phyloP scores from a whole-genome alignment of 2,888 invertebrate genomes.

The Campopleginae sp. region DNA sequence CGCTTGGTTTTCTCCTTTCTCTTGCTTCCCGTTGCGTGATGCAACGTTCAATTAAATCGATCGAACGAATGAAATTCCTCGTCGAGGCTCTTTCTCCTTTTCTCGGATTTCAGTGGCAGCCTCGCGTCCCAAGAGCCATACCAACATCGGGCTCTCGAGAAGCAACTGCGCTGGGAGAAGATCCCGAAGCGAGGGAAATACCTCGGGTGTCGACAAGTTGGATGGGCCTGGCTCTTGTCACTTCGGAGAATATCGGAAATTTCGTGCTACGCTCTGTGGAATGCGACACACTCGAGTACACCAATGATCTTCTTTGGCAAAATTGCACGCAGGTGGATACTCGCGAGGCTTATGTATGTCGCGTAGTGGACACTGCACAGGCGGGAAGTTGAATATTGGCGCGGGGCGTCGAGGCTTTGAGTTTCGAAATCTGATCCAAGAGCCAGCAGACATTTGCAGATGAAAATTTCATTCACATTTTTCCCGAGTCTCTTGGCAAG shows the following conservation, averaged over 20 bases:
- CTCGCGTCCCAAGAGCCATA: background rate
- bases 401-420: background rate
- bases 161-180: constrained; percentile 7
- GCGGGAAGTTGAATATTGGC: too few relatives aligned
- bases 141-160: constrained; percentile 36
- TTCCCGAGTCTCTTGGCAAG: background rate
- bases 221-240: constrained; percentile 34
- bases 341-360: background rate
- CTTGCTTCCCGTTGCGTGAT: constrained; percentile 68
- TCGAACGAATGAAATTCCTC: constrained; percentile 76
- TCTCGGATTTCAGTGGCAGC: constrained; percentile 38
- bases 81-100: constrained; percentile 47
- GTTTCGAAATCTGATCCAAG: background rate
- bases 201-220: constrained; percentile 23
- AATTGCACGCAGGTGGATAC: too few relatives aligned
- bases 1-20: background rate
- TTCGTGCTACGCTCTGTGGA: constrained; percentile 69
- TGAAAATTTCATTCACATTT: background rate
- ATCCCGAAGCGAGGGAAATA: constrained; percentile 29
- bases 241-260: constrained; percentile 72
- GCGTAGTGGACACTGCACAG: background rate
- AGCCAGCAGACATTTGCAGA: background rate
- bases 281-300: constrained; percentile 33
- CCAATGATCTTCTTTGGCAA: too few relatives aligned
- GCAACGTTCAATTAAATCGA: constrained; percentile 79